These are phyloP conservation scores for Dryobotodes eremita DNA, from an alignment of 2,888 invertebrate genomes.

Conservation along the genomic window DNA sequence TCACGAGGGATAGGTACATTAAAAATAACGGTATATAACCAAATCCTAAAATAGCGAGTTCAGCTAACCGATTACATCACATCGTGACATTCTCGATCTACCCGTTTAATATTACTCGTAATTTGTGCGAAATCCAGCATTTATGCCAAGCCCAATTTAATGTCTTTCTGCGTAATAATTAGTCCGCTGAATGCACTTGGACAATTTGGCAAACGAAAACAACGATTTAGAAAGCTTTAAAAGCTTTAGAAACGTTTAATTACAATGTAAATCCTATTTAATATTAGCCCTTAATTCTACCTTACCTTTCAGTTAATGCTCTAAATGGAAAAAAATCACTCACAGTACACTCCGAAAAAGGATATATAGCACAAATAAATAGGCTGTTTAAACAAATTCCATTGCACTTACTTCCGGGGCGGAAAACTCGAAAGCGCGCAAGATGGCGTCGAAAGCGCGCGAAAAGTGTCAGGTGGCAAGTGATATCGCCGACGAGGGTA, in stretches of 20 bases:
- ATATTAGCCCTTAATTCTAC: slow-evolving; percentile 46
- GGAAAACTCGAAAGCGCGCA: slow-evolving; percentile 71
- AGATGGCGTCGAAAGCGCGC: slow-evolving; percentile 84
- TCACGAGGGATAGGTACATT: slow-evolving; percentile 58
- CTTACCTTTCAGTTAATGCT: slow-evolving; percentile 59
- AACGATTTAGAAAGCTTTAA: slow-evolving; percentile 51
- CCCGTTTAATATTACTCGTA: slow-evolving; percentile 81
- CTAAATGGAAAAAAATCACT: slow-evolving; percentile 59
- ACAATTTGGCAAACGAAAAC: slow-evolving; percentile 73
- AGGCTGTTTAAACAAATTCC: slow-evolving; percentile 72
- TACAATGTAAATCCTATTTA: slow-evolving; percentile 29
- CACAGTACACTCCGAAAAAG: slow-evolving; percentile 71
- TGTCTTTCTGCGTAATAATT: slow-evolving; percentile 82
- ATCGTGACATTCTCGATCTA: slow-evolving; percentile 81
- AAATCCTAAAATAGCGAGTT: slow-evolving; percentile 83
- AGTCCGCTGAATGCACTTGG: slow-evolving; percentile 70
- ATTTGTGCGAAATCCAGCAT: slow-evolving; percentile 79
- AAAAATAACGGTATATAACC: slow-evolving; percentile 81
- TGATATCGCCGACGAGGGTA: slow-evolving; percentile 62
- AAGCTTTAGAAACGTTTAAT: slow-evolving; percentile 46
- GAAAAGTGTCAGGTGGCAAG: slow-evolving; percentile 74
- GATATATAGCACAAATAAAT: slow-evolving; percentile 61
- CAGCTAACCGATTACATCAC: slow-evolving; percentile 84
- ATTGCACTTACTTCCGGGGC: slow-evolving; percentile 83
- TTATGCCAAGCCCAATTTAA: slow-evolving; percentile 86